phyloP scores from a whole-genome alignment of 2,797 vertebrate genomes.

The Astyanax mexicanus region DNA sequence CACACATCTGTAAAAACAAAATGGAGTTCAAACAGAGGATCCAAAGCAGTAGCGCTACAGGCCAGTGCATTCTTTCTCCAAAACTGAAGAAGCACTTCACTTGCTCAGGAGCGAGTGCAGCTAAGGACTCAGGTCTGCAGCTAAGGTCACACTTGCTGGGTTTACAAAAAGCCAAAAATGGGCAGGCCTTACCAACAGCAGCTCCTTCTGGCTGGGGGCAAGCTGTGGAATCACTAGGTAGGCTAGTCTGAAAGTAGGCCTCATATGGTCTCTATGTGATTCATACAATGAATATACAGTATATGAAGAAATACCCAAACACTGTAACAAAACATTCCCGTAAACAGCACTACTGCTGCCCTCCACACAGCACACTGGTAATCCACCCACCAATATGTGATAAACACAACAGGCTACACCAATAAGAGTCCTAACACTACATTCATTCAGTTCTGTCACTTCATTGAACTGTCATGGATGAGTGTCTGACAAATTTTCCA shows the following conservation, averaged over 20 bases:
- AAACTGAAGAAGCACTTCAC: conserved; percentile 5
- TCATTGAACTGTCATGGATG: too few relatives aligned
- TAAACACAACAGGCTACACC: too few relatives aligned
- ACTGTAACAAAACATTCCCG: too few relatives aligned
- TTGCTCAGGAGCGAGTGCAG: conserved; percentile 56
- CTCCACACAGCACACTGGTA: too few relatives aligned
- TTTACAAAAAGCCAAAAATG: conserved; percentile 50
- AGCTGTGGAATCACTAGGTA: not conserved
- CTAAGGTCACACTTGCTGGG: conserved; percentile 21
- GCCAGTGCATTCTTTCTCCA: conserved; percentile 67
- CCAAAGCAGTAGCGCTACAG: conserved; percentile 61
- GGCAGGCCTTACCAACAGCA: conserved; percentile 38
- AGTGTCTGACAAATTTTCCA: too few relatives aligned
- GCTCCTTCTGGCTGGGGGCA: conserved; percentile 13
- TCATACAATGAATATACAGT: not conserved
- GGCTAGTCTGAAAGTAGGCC: not conserved
- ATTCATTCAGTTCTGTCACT: too few relatives aligned
- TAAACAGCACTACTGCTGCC: too few relatives aligned
- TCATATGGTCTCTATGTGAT: not conserved
- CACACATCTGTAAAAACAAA: conserved; percentile 82
- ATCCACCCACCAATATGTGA: too few relatives aligned
- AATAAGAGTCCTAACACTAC: too few relatives aligned
- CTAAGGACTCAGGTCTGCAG: conserved; percentile 48
- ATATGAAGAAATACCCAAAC: not conserved
- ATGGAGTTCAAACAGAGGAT: conserved; percentile 71